Conservation (phyloP, 2,113 vertebrate species). For the Ardeotis arabs region DNA sequence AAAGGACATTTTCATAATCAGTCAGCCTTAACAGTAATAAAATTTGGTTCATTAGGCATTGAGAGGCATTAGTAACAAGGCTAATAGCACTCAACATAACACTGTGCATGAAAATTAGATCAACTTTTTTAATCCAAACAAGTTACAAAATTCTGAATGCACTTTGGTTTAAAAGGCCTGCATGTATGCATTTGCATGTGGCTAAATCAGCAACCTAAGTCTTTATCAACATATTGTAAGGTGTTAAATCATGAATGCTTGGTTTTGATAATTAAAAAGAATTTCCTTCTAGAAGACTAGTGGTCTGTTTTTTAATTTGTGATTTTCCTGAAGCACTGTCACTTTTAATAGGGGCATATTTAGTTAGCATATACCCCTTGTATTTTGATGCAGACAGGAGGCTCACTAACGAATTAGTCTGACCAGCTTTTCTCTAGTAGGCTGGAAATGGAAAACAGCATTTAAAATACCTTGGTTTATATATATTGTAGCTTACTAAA, state of each 20-base stretch:
- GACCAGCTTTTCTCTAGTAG: constrained; percentile 55
- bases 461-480: constrained; percentile 57
- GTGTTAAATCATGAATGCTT: constrained; percentile 51
- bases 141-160: not conserved
- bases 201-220: not conserved
- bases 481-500: constrained; percentile 47
- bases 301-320: constrained; percentile 31
- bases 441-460: constrained; percentile 30
- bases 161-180: constrained; percentile 5
- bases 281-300: constrained; percentile 50
- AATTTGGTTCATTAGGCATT: not conserved
- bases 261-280: constrained; percentile 51
- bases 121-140: not conserved
- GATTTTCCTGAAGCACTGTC: constrained; percentile 59
- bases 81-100: not conserved
- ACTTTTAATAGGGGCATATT: constrained; percentile 61
- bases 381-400: constrained; percentile 61
- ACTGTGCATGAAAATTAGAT: not conserved
- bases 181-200: not conserved
- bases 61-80: constrained; percentile 20
- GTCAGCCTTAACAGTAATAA: not conserved
- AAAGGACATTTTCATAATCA: constrained; percentile 10
- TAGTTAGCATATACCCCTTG: constrained; percentile 38
- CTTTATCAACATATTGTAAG: constrained; percentile 1
- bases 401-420: constrained; percentile 62